A percentile compares a stretch with the other conserved stretches of the same genome.
Conservation (phyloP, 1,140 invertebrate genomes). For the Chironomus tepperi region DNA sequence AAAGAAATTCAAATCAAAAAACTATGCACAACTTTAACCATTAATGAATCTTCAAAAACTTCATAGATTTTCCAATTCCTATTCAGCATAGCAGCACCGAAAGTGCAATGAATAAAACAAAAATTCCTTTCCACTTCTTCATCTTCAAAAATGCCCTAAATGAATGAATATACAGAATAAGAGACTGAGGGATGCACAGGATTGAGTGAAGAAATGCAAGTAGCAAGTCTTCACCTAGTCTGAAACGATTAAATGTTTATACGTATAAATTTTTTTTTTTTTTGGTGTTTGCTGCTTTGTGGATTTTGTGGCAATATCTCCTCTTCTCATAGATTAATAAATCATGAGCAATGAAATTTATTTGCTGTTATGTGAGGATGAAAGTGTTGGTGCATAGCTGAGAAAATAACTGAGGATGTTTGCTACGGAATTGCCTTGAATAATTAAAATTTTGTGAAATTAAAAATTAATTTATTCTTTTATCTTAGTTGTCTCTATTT, state of each 20-base stretch:
- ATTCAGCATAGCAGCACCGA: too few relatives aligned
- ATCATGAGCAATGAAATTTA: constrained; percentile 18
- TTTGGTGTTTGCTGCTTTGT: constrained; percentile 16
- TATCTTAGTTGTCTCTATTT: not conserved
- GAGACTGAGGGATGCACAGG: too few relatives aligned
- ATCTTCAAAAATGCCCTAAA: too few relatives aligned
- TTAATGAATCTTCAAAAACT: too few relatives aligned
- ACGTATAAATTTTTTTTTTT: not conserved
- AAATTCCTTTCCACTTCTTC: too few relatives aligned
- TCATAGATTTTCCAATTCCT: too few relatives aligned
- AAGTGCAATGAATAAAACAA: too few relatives aligned
- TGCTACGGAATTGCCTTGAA: constrained; percentile 9
- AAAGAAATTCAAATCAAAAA: too few relatives aligned
- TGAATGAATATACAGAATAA: too few relatives aligned
- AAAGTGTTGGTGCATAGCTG: constrained; percentile 21
- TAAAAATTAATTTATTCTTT: constrained; percentile 21
- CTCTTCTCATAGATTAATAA: constrained; percentile 17
- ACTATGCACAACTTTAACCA: too few relatives aligned
- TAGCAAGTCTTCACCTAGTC: not conserved
- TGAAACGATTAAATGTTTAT: constrained; percentile 22
- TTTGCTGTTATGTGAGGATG: constrained; percentile 18
- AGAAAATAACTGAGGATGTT: constrained; percentile 13
- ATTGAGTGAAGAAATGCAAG: too few relatives aligned
- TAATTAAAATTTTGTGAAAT: constrained; percentile 22
- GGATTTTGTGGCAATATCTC: constrained; percentile 15